Evolutionary conservation across 2,888 invertebrate species (phyloP).

Genomic region (Amblyteles armatorius): DNA sequence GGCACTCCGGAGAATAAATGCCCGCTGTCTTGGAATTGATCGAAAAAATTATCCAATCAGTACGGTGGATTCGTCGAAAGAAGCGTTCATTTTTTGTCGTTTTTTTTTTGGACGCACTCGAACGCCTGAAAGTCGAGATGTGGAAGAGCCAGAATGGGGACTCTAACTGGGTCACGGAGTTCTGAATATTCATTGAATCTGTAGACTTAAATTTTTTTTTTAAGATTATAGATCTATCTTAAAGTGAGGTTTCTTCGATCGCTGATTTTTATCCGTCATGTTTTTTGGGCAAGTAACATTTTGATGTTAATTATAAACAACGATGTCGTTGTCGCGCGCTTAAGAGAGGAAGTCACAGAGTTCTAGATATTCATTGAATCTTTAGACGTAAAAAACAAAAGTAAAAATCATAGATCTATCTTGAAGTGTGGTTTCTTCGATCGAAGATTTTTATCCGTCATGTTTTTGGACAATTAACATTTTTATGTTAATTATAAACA

Average conservation of each 20-base stretch:
- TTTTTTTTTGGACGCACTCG: not conserved
- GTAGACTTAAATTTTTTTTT: too few species aligned
- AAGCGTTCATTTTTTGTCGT: not conserved
- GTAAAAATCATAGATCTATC: not conserved
- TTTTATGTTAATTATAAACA: too few species aligned
- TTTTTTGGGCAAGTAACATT: too few species aligned
- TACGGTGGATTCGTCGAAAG: not conserved
- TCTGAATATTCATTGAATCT: not conserved
- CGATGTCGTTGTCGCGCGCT: too few species aligned
- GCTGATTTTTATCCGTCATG: too few species aligned
- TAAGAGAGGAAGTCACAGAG: too few species aligned
- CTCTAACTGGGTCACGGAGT: not conserved
- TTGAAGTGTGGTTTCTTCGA: not conserved
- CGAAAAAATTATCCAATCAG: not conserved
- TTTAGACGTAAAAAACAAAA: too few species aligned
- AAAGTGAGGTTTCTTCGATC: not conserved
- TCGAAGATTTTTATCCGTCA: too few species aligned
- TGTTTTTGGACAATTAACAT: too few species aligned
- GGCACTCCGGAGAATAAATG: not conserved
- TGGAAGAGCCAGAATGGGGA: not conserved
- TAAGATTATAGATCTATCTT: not conserved
- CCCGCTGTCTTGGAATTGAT: not conserved
- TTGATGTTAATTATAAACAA: too few species aligned
- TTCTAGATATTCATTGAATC: too few species aligned
- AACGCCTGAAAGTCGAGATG: not conserved